Percentiles rank a stretch among this genome's conserved stretches.
phyloP scores from a whole-genome alignment of 2,113 vertebrate species.

The Riparia riparia region DNA sequence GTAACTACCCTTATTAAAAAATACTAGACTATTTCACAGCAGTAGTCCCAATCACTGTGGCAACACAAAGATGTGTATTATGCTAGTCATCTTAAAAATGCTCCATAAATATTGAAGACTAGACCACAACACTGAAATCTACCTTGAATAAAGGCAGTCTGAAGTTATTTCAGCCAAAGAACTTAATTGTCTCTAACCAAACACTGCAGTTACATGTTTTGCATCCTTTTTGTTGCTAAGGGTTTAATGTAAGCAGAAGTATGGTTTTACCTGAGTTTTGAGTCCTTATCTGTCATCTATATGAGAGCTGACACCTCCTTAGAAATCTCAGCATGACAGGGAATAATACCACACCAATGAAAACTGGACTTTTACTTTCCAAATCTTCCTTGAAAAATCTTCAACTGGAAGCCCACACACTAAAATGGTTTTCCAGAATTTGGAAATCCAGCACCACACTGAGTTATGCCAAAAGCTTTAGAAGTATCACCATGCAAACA shows the following conservation, averaged over 20 bases:
- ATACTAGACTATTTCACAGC: not conserved
- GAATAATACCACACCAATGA: not conserved
- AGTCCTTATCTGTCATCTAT: not conserved
- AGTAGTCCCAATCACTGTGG: not conserved
- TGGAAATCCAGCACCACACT: not conserved
- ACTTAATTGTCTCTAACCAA: not conserved
- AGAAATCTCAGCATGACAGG: not conserved
- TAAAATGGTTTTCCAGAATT: not conserved
- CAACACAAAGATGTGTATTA: not conserved
- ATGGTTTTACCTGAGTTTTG: not conserved
- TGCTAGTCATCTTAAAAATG: not conserved
- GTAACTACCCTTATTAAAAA: constrained; percentile 36
- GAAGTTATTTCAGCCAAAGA: not conserved
- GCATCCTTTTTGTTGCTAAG: not conserved
- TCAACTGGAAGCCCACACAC: not conserved
- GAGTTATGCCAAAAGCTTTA: not conserved
- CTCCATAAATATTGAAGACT: not conserved
- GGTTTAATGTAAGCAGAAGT: not conserved
- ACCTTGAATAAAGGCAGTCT: not conserved
- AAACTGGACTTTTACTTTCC: not conserved
- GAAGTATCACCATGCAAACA: not conserved
- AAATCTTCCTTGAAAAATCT: not conserved
- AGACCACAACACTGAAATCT: not conserved
- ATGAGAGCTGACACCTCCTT: not conserved
- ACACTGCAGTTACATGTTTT: rapidly evolving